Evolutionary conservation across 2,888 invertebrate species (phyloP).

Genomic region (Mesoligia furuncula): DNA sequence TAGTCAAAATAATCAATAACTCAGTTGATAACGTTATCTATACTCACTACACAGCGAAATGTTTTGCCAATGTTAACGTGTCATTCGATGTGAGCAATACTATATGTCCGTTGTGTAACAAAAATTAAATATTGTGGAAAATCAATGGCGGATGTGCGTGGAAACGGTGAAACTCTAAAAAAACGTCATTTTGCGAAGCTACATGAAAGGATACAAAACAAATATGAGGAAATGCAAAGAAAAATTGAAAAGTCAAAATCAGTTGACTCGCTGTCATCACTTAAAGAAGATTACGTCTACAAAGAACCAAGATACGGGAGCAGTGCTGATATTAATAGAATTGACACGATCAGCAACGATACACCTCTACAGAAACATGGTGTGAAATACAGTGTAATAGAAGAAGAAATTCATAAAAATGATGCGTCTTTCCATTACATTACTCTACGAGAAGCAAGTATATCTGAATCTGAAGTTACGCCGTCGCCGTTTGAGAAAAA

Average conservation of each 20-base stretch:
- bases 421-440: conserved; percentile 72
- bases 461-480: conserved; percentile 70
- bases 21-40: conserved; percentile 78
- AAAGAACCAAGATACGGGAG: conserved; percentile 71
- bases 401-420: conserved; percentile 72
- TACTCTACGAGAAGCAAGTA: conserved; percentile 69
- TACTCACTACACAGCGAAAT: conserved; percentile 54
- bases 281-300: conserved; percentile 74
- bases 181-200: conserved; percentile 79
- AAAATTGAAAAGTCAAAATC: conserved; percentile 85
- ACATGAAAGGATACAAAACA: conserved; percentile 82
- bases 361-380: conserved; percentile 53
- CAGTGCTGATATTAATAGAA: conserved; percentile 68
- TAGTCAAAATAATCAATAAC: conserved; percentile 83
- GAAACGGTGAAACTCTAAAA: conserved; percentile 63
- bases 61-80: conserved; percentile 69
- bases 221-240: conserved; percentile 84
- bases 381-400: conserved; percentile 63
- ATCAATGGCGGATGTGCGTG: conserved; percentile 72
- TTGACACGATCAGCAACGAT: conserved; percentile 57
- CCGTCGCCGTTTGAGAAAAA: conserved; percentile 68
- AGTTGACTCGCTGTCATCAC: conserved; percentile 75
- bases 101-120: conserved; percentile 34
- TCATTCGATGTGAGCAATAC: conserved; percentile 55
- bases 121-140: conserved; percentile 22